Base-by-base conservation (phyloP, 2,797 vertebrate genomes). In the Galago senegalensis region DNA sequence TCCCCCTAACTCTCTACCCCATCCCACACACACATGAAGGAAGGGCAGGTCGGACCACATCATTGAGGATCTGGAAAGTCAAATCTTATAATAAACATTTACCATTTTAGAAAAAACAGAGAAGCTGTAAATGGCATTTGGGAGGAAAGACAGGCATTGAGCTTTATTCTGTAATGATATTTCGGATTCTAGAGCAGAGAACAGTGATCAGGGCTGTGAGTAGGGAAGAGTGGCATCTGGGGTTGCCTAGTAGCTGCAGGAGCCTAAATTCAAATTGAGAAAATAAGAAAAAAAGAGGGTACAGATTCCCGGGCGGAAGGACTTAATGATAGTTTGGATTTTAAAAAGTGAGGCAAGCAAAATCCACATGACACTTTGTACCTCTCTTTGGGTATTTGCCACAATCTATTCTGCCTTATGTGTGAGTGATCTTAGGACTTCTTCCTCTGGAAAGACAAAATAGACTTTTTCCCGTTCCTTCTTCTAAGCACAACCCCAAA, bases 41-140 rank as follows among this genome's bases (percentile, higher is more conserved):
- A 93, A 94, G 53, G 46, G 53, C 87, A 82, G 29, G 17, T 77
- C 63, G 63, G 69, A 46, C 37, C 27, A 93, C 72, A 67, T 91
- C 63, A 72, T 6, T 82, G 65, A 91, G 17, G 88, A 65, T 73
- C 58, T 90, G 90, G 75, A 87, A 93, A 95, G 81, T 89, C 3
- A 20, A 88, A 49, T 82, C 86, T 17, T 79, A 34, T 29, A 87
- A 76, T 65, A 95, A 86, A 92, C 29, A 84, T 60, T 60, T 77
- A 61, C 75, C 25, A 83, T 61, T 89, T 96, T 73, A 80, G 43
- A 85, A 93, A 91, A 49, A 75, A 60, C 96, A 94, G 40, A 31
- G 95, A 89, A 94, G 37, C 31, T 89, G 37, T 76, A 89, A 43
- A 83, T 40, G 46, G 6, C 75, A 79, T 75, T 82, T 85, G 93